These are phyloP conservation scores for Tryphoninae sp. DNA, from an alignment of 2,888 invertebrate species.

Conservation along the genomic window DNA sequence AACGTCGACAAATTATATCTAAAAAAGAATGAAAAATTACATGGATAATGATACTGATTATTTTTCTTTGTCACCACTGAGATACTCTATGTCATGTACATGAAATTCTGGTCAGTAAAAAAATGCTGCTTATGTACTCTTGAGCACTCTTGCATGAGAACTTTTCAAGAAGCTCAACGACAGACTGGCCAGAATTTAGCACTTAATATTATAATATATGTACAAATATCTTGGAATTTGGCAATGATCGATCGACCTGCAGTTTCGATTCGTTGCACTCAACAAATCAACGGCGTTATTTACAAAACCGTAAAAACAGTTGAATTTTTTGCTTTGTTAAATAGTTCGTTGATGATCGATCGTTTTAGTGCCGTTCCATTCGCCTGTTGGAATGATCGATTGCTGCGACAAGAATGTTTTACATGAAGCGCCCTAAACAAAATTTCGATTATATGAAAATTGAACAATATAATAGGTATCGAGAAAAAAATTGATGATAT, in stretches of 20 bases:
- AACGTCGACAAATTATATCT: conserved; percentile 10
- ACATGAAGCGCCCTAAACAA: too few species aligned
- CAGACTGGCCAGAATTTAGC: conserved; percentile 26
- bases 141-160: conserved; percentile 1
- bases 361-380: conserved; percentile 52
- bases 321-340: not conserved
- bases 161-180: conserved; percentile 21
- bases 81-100: conserved; percentile 54
- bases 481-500: too few species aligned
- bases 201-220: conserved; percentile 49
- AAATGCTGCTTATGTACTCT: conserved; percentile 26
- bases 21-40: conserved; percentile 24
- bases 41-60: conserved; percentile 5
- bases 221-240: conserved; percentile 66
- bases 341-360: conserved; percentile 37
- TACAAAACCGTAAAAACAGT: conserved; percentile 53
- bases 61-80: conserved; percentile 25
- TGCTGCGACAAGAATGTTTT: not conserved
- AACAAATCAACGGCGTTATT: conserved; percentile 60
- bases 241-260: conserved; percentile 59
- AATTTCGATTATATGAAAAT: too few species aligned
- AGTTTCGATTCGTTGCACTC: conserved; percentile 61
- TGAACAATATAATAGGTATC: too few species aligned
- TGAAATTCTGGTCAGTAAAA: conserved; percentile 36
- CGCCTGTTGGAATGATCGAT: conserved; percentile 29